These are phyloP conservation scores for Adelognathus sp. DNA, from an alignment of 2,888 invertebrate species.

Conservation along the genomic window DNA sequence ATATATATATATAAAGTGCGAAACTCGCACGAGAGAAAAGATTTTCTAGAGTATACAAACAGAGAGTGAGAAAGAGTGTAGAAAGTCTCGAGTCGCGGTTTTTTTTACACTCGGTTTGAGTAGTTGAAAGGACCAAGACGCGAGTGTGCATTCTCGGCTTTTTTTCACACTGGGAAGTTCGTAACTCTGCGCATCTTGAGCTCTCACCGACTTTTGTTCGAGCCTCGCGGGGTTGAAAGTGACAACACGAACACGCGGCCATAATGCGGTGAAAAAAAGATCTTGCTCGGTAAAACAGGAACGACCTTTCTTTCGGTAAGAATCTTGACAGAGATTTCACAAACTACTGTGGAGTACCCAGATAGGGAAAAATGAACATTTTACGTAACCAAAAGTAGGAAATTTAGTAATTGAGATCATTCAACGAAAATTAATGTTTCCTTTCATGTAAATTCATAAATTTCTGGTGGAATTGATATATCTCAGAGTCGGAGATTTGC, in stretches of 20 bases:
- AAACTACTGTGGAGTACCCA: no score
- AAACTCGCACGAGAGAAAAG: slow-evolving; percentile 18
- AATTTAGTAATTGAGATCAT: no score
- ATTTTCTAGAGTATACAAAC: not conserved
- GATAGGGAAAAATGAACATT: no score
- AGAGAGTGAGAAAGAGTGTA: slow-evolving; percentile 33
- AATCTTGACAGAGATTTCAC: not conserved
- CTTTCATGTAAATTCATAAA: no score
- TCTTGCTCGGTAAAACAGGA: not conserved
- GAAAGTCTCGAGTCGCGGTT: slow-evolving; percentile 53
- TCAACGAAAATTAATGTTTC: no score
- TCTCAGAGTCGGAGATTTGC: no score
- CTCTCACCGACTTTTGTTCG: not conserved
- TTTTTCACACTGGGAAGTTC: not conserved
- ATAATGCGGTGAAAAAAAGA: not conserved
- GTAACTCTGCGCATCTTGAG: slow-evolving; percentile 7
- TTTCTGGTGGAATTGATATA: no score
- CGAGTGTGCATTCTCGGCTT: slow-evolving; percentile 19
- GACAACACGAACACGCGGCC: not conserved
- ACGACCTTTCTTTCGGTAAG: not conserved
- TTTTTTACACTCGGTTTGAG: slow-evolving; percentile 46
- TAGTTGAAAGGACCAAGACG: slow-evolving; percentile 39
- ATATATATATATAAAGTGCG: not conserved
- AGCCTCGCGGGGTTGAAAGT: not conserved
- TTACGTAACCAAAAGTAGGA: no score